Percentiles rank a stretch among this genome's conserved stretches.
Evolutionary conservation across 2,888 invertebrate genomes (phyloP).

Genomic region (Thereva nobilitata): DNA sequence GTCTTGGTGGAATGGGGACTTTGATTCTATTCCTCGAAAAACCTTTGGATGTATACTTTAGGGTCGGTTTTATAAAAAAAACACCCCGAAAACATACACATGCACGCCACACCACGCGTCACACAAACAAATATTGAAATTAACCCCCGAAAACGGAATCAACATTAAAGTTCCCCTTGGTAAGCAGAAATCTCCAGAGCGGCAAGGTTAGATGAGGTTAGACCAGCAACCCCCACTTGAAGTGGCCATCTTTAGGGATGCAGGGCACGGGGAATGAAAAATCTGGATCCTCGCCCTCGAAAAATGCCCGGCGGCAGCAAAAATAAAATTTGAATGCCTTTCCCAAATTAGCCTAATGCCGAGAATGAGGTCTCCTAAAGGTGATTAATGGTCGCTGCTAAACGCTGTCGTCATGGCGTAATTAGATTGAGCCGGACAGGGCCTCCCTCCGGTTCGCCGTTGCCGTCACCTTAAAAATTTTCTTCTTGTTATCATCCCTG

Average conservation of each 20-base stretch:
- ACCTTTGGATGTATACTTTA: background rate
- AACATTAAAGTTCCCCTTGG: slow-evolving; percentile 25
- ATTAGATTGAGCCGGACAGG: slow-evolving; percentile 25
- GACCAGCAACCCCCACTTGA: no score
- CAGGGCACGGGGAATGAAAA: background rate
- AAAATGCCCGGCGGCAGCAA: slow-evolving; percentile 19
- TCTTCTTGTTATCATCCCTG: no score
- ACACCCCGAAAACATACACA: slow-evolving; percentile 15
- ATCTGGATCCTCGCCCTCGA: background rate
- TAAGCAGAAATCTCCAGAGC: slow-evolving; percentile 20
- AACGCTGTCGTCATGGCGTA: slow-evolving; percentile 31
- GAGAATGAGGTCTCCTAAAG: slow-evolving; percentile 8
- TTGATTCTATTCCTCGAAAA: slow-evolving; percentile 2
- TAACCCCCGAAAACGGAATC: slow-evolving; percentile 22
- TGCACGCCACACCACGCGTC: background rate
- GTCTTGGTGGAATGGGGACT: no score
- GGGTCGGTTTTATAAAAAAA: background rate
- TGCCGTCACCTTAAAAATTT: background rate
- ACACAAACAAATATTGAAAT: slow-evolving; percentile 34
- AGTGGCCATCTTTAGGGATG: no score
- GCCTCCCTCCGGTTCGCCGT: background rate
- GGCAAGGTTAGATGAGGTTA: background rate
- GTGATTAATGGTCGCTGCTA: slow-evolving; percentile 28
- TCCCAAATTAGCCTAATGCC: slow-evolving; percentile 22
- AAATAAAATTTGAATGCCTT: slow-evolving; percentile 10